phyloP scores from a whole-genome alignment of 2,888 invertebrate species.

The Rambutsinella grinnellia region DNA sequence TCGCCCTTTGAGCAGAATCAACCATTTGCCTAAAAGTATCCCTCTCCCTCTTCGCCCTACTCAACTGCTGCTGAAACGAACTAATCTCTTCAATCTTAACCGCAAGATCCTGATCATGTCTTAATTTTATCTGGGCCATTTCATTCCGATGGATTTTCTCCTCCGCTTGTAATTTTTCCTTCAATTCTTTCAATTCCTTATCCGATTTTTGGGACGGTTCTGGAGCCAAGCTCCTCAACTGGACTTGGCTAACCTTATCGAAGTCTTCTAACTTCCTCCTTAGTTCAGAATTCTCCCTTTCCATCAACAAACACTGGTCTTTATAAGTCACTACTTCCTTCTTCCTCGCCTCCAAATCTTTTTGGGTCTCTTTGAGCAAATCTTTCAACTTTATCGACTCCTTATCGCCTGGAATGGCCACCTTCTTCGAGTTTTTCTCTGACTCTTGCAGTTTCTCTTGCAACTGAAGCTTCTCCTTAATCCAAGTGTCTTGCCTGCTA shows the following conservation, averaged over 20 bases:
- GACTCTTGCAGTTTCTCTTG: slow-evolving; percentile 72
- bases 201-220: slow-evolving; percentile 72
- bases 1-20: slow-evolving; percentile 87
- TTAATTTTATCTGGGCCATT: slow-evolving; percentile 82
- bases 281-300: slow-evolving; percentile 84
- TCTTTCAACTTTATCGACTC: slow-evolving; percentile 74
- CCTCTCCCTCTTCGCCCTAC: slow-evolving; percentile 87
- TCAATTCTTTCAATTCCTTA: slow-evolving; percentile 80
- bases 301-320: slow-evolving; percentile 81
- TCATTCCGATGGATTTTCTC: slow-evolving; percentile 84
- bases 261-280: slow-evolving; percentile 86
- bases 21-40: slow-evolving; percentile 92
- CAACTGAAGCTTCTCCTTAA: slow-evolving; percentile 77
- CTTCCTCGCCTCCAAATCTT: slow-evolving; percentile 79
- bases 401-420: slow-evolving; percentile 64
- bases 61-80: slow-evolving; percentile 82
- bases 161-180: slow-evolving; percentile 76
- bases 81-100: slow-evolving; percentile 86
- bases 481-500: slow-evolving; percentile 78
- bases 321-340: slow-evolving; percentile 78
- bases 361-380: slow-evolving; percentile 80
- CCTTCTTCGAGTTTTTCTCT: slow-evolving; percentile 67
- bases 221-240: slow-evolving; percentile 69
- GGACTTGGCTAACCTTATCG: slow-evolving; percentile 85
- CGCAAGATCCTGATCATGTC: slow-evolving; percentile 87